These are phyloP conservation scores for Prunella strophiata DNA, from an alignment of 2,797 vertebrate species.

Conservation along the genomic window DNA sequence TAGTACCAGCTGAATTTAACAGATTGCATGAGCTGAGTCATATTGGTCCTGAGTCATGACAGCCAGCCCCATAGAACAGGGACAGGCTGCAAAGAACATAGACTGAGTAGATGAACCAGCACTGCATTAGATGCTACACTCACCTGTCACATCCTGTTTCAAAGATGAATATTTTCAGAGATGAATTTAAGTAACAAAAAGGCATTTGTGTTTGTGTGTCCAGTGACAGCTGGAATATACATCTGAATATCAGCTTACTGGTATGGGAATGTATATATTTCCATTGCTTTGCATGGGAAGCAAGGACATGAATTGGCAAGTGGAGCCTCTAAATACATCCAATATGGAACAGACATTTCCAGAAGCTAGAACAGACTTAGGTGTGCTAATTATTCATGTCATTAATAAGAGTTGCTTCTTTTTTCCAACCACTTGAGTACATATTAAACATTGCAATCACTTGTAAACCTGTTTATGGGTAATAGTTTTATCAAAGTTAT, in stretches of 20 bases:
- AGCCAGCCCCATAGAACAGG: neutral
- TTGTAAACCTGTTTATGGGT: slow-evolving; percentile 32
- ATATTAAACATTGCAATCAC: slow-evolving; percentile 11
- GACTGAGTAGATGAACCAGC: neutral
- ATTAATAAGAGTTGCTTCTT: neutral
- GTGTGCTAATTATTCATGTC: neutral
- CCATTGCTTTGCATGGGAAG: neutral
- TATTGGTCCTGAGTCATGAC: neutral
- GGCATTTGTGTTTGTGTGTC: neutral
- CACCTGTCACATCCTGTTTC: neutral
- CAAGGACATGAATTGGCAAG: neutral
- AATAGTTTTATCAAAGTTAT: slow-evolving; percentile 30
- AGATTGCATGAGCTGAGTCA: neutral
- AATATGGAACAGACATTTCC: neutral
- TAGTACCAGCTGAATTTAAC: neutral
- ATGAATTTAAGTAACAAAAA: neutral
- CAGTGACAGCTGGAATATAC: neutral
- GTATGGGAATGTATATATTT: neutral
- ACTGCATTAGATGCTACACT: neutral
- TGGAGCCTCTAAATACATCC: neutral
- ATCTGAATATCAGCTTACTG: neutral
- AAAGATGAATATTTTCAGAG: neutral
- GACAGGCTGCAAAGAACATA: neutral
- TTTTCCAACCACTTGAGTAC: neutral
- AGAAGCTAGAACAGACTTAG: neutral